These are phyloP conservation scores for Eurois occulta DNA, from an alignment of 2,888 invertebrate genomes.

Conservation along the genomic window DNA sequence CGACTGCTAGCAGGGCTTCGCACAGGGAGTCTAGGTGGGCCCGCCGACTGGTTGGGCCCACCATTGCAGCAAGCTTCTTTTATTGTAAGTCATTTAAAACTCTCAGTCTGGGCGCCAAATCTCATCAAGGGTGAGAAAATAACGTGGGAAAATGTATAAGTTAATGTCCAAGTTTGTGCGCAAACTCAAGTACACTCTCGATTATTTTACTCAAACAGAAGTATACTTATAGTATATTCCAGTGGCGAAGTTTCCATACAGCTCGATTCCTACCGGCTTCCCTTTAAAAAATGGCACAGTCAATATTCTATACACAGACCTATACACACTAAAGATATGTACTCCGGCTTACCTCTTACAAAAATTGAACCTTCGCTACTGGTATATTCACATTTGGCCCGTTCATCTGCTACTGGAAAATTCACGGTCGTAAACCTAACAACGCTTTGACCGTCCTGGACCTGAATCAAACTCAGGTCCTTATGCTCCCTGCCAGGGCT, in stretches of 20 bases:
- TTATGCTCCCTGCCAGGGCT: no score
- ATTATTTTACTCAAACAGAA: neutral
- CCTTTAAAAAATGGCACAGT: no score
- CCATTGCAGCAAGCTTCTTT: slow-evolving; percentile 63
- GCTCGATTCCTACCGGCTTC: no score
- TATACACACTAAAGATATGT: no score
- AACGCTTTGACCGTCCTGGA: neutral
- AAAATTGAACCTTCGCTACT: no score
- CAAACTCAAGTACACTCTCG: neutral
- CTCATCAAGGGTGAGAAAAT: neutral
- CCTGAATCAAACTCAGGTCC: neutral
- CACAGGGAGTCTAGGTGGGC: slow-evolving; percentile 76
- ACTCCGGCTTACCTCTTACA: no score
- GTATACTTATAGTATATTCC: neutral
- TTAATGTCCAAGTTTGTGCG: neutral
- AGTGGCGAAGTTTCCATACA: no score
- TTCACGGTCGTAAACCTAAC: neutral
- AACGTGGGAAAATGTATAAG: neutral
- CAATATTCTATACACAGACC: no score
- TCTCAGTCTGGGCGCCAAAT: neutral
- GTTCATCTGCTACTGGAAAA: neutral
- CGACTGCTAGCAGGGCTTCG: slow-evolving; percentile 52
- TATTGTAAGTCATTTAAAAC: slow-evolving; percentile 54
- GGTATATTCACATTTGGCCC: no score
- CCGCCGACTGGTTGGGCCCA: slow-evolving; percentile 82